Conservation (phyloP, 2,888 invertebrate species). For the Scaptomyza polygonia region DNA sequence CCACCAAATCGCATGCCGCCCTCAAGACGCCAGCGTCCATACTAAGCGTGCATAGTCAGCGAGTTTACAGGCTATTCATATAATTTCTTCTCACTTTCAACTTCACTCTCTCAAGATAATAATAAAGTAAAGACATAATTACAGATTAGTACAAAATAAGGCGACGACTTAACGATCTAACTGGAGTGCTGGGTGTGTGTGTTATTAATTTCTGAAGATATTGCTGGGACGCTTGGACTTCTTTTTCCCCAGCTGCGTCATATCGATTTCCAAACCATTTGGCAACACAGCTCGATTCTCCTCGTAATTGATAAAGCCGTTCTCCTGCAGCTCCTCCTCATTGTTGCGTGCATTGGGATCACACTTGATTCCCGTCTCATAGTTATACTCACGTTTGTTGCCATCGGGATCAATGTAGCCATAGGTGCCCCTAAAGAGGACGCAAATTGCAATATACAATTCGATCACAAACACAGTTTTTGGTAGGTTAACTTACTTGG, state of each 20-base stretch:
- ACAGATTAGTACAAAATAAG: conserved; percentile 66
- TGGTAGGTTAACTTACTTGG: conserved; percentile 83
- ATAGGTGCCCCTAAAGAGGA: conserved; percentile 87
- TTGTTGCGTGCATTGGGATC: conserved; percentile 85
- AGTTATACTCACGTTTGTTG: conserved; percentile 91
- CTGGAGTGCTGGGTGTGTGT: conserved; percentile 24
- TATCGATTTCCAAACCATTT: conserved; percentile 89
- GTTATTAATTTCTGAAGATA: conserved; percentile 79
- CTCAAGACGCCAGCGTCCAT: conserved; percentile 87
- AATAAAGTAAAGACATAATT: conserved; percentile 67
- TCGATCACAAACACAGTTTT: background rate
- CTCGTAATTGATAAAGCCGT: conserved; percentile 90
- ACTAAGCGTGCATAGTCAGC: conserved; percentile 53
- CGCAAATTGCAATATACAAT: background rate
- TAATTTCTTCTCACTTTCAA: conserved; percentile 60
- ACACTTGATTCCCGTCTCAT: conserved; percentile 91
- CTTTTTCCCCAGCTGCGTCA: conserved; percentile 88
- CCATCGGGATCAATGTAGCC: conserved; percentile 94
- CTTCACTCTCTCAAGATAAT: conserved; percentile 56
- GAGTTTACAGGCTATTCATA: conserved; percentile 56
- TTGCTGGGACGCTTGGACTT: conserved; percentile 88
- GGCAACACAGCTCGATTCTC: conserved; percentile 90
- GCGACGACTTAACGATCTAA: conserved; percentile 64
- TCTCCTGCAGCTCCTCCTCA: conserved; percentile 85
- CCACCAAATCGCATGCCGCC: conserved; percentile 92